phyloP scores from a whole-genome alignment of 2,113 vertebrate species.

The Mungos mungo region DNA sequence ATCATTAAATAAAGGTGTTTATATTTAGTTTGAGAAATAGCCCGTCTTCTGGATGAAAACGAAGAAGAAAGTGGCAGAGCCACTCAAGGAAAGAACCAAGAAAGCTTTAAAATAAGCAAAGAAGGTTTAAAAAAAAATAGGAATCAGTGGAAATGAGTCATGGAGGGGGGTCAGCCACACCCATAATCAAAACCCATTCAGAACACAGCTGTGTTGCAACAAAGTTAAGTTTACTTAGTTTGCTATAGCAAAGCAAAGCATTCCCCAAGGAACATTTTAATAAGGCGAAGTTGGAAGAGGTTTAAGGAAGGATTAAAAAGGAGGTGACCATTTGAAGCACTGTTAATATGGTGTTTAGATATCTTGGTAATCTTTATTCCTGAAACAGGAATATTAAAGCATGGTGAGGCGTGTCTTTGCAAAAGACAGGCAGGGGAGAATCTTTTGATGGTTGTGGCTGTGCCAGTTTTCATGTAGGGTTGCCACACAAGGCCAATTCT shows the following conservation, averaged over 20 bases:
- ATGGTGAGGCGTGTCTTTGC: not conserved
- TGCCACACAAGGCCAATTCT: not conserved
- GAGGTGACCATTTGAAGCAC: not conserved
- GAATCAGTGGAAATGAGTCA: not conserved
- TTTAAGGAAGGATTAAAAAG: not conserved
- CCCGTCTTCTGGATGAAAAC: not conserved
- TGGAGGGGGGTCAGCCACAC: rapidly evolving
- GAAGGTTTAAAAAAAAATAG: not conserved
- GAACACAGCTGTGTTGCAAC: not conserved
- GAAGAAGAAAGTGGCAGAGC: not conserved
- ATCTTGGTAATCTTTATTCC: not conserved
- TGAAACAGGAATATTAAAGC: not conserved
- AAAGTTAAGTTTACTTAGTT: not conserved
- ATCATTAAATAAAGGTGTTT: not conserved
- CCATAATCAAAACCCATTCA: not conserved
- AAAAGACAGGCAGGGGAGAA: not conserved
- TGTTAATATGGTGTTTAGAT: not conserved
- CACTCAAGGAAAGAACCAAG: not conserved
- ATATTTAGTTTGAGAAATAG: not conserved
- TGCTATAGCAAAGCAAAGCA: not conserved
- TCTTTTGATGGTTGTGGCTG: not conserved
- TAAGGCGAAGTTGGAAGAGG: not conserved
- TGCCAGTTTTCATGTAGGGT: not conserved
- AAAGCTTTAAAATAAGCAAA: not conserved
- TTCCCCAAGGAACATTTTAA: not conserved